Conservation (phyloP, 2,888 invertebrate genomes). For the Ophioninae sp. region DNA sequence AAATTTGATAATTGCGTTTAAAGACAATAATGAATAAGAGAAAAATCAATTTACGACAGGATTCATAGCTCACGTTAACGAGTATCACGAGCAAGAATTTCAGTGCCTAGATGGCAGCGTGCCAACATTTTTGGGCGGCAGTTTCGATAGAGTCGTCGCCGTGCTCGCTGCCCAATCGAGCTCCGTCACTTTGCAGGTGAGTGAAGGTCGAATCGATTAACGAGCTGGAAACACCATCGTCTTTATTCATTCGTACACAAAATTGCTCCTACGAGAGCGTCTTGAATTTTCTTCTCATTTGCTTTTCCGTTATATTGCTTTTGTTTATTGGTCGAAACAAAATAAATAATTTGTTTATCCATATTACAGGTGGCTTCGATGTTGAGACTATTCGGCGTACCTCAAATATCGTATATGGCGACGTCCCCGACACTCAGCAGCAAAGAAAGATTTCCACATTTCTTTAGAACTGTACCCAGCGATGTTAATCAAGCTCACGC, state of each 20-base stretch:
- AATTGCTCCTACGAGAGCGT: neutral
- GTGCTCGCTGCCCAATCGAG: constrained; percentile 83
- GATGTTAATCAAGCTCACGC: constrained; percentile 83
- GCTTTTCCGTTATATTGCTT: neutral
- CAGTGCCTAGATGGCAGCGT: constrained; percentile 80
- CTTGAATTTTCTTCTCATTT: neutral
- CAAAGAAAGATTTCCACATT: constrained; percentile 82
- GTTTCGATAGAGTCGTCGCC: constrained; percentile 82
- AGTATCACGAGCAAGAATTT: constrained; percentile 79
- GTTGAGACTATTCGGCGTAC: constrained; percentile 82
- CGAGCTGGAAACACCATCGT: neutral
- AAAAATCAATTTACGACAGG: constrained; percentile 71
- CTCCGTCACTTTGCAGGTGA: constrained; percentile 82
- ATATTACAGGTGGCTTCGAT: constrained; percentile 81
- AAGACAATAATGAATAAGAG: neutral
- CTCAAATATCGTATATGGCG: constrained; percentile 83
- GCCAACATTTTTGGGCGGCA: constrained; percentile 80
- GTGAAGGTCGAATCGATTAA: neutral
- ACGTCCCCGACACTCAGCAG: constrained; percentile 83
- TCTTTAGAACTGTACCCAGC: constrained; percentile 83
- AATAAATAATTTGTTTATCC: neutral
- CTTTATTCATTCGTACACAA: neutral
- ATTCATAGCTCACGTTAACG: constrained; percentile 81
- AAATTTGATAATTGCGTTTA: neutral
- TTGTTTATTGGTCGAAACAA: neutral